Conservation (phyloP, 2,888 invertebrate species). For the Galeruca laticollis region DNA sequence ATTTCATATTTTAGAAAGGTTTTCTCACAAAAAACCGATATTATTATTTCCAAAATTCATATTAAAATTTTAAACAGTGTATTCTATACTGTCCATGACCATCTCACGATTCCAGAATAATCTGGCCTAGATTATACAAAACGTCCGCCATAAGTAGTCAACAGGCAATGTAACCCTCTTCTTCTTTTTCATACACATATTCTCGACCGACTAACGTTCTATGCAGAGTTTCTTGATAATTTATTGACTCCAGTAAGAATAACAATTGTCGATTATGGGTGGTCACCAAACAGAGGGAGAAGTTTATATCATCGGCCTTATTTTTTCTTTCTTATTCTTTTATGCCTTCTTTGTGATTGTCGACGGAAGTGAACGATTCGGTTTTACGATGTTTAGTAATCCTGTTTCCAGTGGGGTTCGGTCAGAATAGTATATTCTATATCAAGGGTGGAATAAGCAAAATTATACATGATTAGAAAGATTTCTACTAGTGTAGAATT, state of each 20-base stretch:
- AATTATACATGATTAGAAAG: too few relatives aligned
- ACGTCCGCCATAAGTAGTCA: conserved; percentile 15
- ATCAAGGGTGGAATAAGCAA: too few relatives aligned
- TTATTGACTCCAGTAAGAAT: conserved; percentile 44
- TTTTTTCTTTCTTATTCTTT: conserved; percentile 22
- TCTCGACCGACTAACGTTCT: conserved; percentile 41
- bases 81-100: conserved; percentile 15
- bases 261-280: conserved; percentile 47
- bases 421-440: too few relatives aligned
- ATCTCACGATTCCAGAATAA: conserved; percentile 29
- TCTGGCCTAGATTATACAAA: conserved; percentile 21
- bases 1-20: too few relatives aligned
- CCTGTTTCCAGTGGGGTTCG: conserved; percentile 28
- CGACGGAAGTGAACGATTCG: conserved; percentile 12
- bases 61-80: not conserved
- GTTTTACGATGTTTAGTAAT: conserved; percentile 36
- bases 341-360: conserved; percentile 15
- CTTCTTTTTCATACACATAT: conserved; percentile 30
- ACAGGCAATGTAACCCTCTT: conserved; percentile 12
- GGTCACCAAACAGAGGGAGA: conserved; percentile 39
- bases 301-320: conserved; percentile 27
- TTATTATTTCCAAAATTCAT: not conserved
- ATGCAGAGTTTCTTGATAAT: conserved; percentile 44
- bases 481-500: too few relatives aligned
- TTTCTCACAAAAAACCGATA: too few relatives aligned